Base-by-base conservation (phyloP, 2,888 invertebrate genomes). In the Meiosimyza platycephala region DNA sequence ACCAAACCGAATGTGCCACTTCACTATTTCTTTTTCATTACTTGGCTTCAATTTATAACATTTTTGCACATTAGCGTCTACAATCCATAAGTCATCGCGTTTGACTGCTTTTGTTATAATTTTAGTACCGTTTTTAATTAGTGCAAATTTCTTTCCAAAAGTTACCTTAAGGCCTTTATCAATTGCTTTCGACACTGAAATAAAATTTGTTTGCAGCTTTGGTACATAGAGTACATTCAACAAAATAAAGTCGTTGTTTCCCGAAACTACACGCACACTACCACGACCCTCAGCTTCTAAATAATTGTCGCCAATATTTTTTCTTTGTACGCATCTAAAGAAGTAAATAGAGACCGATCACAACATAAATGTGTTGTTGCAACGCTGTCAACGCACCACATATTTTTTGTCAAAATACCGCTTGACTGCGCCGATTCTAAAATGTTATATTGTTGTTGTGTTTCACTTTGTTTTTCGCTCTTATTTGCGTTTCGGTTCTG, bases 301-400 rank as follows among this genome's bases (percentile, higher is more conserved):
- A 33, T 50, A 71, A 52, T 75, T 74, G 5, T 75, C 48, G 12
- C 68, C 75, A 63, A 64, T 15, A 74, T 73, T 71, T 68, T 65
- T n/a, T 75, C 65, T 48, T n/a, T 55, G 13, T 55, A 40, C 54
- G 66, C 68, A 13, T 70, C 28, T 60, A 72, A 68, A 13, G 51
- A 28, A 15, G 33, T 59, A 54, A 75, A 74, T 16, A 73, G n/a
- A 1, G 50, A 55, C 3, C 57, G 16, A 12, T 67, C 62, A n/a
- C 75, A 72, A 62, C 75, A 76, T 62, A 75, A 67, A 55, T 76
- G 76, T 3, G 72, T 50, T 6, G 75, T 75, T n/a, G 69, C 74
- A 0, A 75, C 76, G 60, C 76, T 76, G 18, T 47, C 68, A 11
- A 68, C 33, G 16, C 57, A 57, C 68, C 68, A 22, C 0, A 12